Evolutionary conservation across 2,797 vertebrate genomes (phyloP), one percentile per base, ranked within the genome.

Genomic region (Clarias laeviceps): DNA sequence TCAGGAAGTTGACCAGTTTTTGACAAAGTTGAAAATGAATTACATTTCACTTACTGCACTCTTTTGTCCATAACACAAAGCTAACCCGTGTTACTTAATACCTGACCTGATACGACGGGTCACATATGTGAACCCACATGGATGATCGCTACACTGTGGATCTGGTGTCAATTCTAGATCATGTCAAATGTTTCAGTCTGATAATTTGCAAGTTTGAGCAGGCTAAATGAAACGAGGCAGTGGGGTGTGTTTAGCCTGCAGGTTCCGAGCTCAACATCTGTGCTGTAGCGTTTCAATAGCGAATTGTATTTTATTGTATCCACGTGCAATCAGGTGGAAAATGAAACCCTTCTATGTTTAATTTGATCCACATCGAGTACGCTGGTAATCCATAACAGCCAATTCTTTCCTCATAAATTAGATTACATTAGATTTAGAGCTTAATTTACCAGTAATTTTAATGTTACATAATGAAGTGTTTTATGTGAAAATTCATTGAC

Each of bases 161-260:
- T 80, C 37, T 80, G 62, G 62, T 50, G 61, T 66, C 20, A 80
- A 66, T 50, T 80, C 24, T 27, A 29, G 24, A 80, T 50, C 18
- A 50, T 80, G 17, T 29, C 17, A 29, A 66, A 65, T 27, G 34
- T 80, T 65, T 45, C 9, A 22, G 5, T 37, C 6, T 45, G 37
- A 62, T 80, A 27, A 45, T 40, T 17, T 56, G 50, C 73, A 29
- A 29, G 73, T 59, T 78, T 80, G 37, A 65, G 34, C 40, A 29
- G 24, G 59, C 17, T 65, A 40, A 65, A 65, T 66, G 37, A 54
- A 50, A 66, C 15, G 17, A 80, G 62, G 37, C 37, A 65, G 18
- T 29, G 61, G 24, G 37, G 40, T 12, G 17, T 64, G 79, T 80
- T 80, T 80, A 27, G 15, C 61, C 12, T 50, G 1, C 59, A 40